Evolutionary conservation across 2,888 invertebrate genomes (phyloP), one percentile per base, ranked within the genome.

Genomic region (Seladonia tumulorum): DNA sequence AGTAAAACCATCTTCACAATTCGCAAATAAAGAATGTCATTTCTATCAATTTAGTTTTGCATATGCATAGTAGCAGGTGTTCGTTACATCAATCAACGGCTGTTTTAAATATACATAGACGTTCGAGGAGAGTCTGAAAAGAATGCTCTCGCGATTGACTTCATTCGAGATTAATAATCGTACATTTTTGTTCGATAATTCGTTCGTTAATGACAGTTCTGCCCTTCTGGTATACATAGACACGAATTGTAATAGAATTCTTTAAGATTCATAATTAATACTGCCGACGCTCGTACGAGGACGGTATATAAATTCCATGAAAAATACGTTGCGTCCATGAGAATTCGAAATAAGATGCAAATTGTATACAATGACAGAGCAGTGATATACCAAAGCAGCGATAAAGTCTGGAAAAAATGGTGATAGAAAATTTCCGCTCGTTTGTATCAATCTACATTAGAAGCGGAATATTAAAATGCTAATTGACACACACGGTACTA

Each of bases 391-490:
- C 8, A 39, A 68, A 68, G 39, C 68, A 42, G 68, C 42, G 42
- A 42, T 39, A 68, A 39, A 68, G 42, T 22, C 4, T 25, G 63
- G 57, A 45, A 76, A 75, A 63, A 76, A 76, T 76, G 45, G 18
- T 8, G 60, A 25, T 45, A 18, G 42, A 76, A 63, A 76, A 76
- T 39, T 76, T 60, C 60, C 75, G 8, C 45, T 68, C 42, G 5
- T 45, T 29, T 39, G 29, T 63, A 60, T 63, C 39, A 45, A 60
- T 76, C 60, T 25, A 29, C 45, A 57, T 42, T 76, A 76, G 68
- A 79, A 79, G 45, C 42, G 66, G 85, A 79, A 72, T 79, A 85
- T 79, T 75, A 22, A 47, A 79, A 79, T 63, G 60, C 29, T 76
- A 76, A 76, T 76, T 29, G 63, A 22, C 22, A 29, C 25, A 2